These are phyloP conservation scores for Sarotherodon lohbergeri DNA, from an alignment of 2,113 vertebrate species.

Conservation along the genomic window DNA sequence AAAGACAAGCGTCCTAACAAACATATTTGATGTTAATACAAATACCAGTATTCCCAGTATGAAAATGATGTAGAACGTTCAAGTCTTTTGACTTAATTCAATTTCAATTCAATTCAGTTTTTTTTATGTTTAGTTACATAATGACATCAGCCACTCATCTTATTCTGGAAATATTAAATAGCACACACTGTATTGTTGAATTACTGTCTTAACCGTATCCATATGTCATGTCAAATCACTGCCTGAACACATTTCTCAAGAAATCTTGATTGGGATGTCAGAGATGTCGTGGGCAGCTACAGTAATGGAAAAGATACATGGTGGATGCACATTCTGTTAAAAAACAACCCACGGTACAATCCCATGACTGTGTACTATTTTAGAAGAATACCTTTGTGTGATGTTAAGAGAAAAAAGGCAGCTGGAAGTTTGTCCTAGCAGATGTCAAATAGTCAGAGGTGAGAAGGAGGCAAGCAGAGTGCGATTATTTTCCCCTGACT, in stretches of 20 bases:
- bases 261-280: neutral
- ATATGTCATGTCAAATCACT: constrained; percentile 14
- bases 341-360: neutral
- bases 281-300: neutral
- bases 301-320: neutral
- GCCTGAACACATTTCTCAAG: constrained; percentile 21
- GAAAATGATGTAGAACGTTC: neutral
- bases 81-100: neutral
- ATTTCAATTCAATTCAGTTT: neutral
- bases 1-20: neutral
- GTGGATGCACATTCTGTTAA: neutral
- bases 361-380: neutral
- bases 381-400: neutral
- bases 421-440: constrained; percentile 37
- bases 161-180: neutral
- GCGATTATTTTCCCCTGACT: constrained; percentile 60
- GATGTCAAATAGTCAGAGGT: constrained; percentile 43
- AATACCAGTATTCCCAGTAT: neutral
- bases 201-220: neutral
- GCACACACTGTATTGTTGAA: constrained; percentile 14
- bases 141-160: neutral
- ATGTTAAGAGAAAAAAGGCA: neutral
- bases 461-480: constrained; percentile 22
- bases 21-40: neutral
- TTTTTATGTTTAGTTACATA: neutral